Evolutionary conservation across 2,797 vertebrate species (phyloP).

Genomic region (Typhlichthys eigenmanni): DNA sequence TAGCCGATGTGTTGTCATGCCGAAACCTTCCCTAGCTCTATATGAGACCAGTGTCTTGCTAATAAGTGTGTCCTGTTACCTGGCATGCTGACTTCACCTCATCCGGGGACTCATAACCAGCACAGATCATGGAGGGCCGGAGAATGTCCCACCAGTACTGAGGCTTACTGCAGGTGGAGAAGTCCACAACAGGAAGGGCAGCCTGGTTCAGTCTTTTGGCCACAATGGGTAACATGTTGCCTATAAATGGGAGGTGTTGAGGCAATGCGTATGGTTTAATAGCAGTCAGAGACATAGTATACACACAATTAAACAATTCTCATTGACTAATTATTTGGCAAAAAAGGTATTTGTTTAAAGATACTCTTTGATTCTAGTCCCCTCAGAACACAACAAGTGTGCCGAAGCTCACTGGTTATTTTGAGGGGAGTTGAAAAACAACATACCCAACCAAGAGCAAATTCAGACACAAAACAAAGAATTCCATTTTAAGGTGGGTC

Average conservation of each 20-base stretch:
- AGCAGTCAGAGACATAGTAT: background rate
- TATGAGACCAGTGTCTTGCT: too few relatives aligned
- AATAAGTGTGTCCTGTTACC: conserved; percentile 51
- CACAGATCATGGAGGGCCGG: conserved; percentile 76
- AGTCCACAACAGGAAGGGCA: conserved; percentile 70
- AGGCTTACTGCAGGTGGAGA: conserved; percentile 74
- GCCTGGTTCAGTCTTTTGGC: conserved; percentile 71
- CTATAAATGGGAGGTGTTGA: conserved; percentile 33
- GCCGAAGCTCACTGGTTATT: too few relatives aligned
- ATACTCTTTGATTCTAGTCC: background rate
- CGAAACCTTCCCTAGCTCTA: too few relatives aligned
- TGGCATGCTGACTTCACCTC: conserved; percentile 78
- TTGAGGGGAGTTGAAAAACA: too few relatives aligned
- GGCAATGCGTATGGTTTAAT: background rate
- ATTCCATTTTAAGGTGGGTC: too few relatives aligned
- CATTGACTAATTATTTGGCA: too few relatives aligned
- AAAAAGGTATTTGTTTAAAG: too few relatives aligned
- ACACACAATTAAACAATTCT: too few relatives aligned
- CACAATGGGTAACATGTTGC: conserved; percentile 54
- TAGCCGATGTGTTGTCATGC: too few relatives aligned
- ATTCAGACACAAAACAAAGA: too few relatives aligned
- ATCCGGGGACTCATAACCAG: conserved; percentile 72
- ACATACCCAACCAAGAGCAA: too few relatives aligned
- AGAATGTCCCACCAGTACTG: conserved; percentile 73
- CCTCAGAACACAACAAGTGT: too few relatives aligned